Percentiles rank a stretch among this genome's conserved stretches.
Evolutionary conservation across 1,140 invertebrate species (phyloP).

Genomic region (Asobara japonica): DNA sequence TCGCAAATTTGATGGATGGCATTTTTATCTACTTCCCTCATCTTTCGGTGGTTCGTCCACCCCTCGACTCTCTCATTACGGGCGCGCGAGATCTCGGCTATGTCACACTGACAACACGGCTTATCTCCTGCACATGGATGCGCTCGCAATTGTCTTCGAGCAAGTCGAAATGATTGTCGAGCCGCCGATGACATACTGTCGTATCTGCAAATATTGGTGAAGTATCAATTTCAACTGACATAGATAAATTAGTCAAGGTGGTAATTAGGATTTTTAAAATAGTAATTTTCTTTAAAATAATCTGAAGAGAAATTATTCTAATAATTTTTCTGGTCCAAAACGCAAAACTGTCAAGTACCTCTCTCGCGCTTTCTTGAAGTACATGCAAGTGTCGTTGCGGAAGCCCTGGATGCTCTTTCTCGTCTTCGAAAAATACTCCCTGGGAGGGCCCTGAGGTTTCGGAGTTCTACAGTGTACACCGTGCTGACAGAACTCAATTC

Average conservation of each 20-base stretch:
- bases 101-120: not conserved
- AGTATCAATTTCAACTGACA: no score
- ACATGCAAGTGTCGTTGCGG: not conserved
- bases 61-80: no score
- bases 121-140: not conserved
- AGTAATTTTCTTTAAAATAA: no score
- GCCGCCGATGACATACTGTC: not conserved
- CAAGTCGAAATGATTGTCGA: not conserved
- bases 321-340: no score
- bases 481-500: conserved; percentile 19
- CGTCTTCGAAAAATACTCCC: not conserved
- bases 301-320: no score
- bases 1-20: not conserved
- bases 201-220: no score
- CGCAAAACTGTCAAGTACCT: not conserved
- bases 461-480: not conserved
- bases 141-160: not conserved
- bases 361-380: not conserved
- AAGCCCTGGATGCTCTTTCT: conserved; percentile 13
- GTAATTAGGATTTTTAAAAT: no score
- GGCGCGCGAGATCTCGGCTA: not conserved
- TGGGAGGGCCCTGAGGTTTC: not conserved
- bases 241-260: no score
- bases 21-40: not conserved
- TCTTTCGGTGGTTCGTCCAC: no score